Evolutionary conservation across 2,113 vertebrate genomes (phyloP), one percentile per base, ranked within the genome.

Genomic region (Oostethus manadensis): DNA sequence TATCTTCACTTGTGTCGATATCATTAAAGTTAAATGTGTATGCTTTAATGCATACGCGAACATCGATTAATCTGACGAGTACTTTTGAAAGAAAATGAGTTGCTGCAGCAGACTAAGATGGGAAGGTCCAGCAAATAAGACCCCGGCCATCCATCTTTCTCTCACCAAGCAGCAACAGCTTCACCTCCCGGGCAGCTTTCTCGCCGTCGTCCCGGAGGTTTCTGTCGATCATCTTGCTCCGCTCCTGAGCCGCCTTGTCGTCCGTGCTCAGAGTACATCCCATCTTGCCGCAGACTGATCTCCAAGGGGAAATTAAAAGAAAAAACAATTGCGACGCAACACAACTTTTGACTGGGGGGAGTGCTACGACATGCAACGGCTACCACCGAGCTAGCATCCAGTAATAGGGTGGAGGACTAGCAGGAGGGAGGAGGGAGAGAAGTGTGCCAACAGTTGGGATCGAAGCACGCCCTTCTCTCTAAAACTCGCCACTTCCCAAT

Each of bases 161-260:
- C 93, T 94, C 78, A 98, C 96, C 96, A 8, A 99, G 86, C 26
- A 99, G 91, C 1, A 99, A 92, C 76, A 99, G 92, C 84, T 99
- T 99, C 59, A 98, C 95, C 84, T 99, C 96, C 60, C 95, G 87
- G 64, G 96, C 93, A 22, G 96, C 94, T 76, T 94, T 98, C 78
- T 99, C 96, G 58, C 96, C 95, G 64, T 98, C 96, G 88, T 98
- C 95, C 56, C 95, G 88, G 64, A 99, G 87, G 78, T 99, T 99
- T 56, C 93, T 85, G 89, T 99, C 96, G 87, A 99, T 98, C 94
- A 95, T 95, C 84, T 98, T 95, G 74, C 95, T 98, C 73, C 95
- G 89, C 83, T 98, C 95, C 89, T 94, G 93, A 58, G 96, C 96
- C 61, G 93, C 93, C 90, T 97, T 98, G 87, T 99, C 96, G 86